Evolutionary conservation across 2,113 vertebrate species (phyloP).

Genomic region (Zosterops pallidus): DNA sequence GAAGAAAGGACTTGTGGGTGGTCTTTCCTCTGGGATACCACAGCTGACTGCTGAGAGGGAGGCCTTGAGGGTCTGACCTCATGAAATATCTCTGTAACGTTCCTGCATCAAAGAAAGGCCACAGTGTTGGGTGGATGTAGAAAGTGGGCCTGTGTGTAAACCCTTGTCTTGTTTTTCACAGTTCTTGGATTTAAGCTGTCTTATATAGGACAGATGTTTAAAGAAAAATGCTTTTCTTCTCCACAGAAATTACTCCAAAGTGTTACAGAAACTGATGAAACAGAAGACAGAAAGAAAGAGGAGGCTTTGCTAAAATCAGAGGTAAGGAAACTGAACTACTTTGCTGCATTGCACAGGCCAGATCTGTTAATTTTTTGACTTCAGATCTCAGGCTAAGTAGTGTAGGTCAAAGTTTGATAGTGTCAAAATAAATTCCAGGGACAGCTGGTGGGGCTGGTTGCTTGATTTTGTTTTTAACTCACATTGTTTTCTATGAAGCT

Average conservation of each 20-base stretch:
- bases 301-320: constrained; percentile 57
- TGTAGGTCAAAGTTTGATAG: not conserved
- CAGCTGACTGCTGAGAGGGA: not conserved
- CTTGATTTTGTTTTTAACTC: not conserved
- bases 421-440: not conserved
- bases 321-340: constrained; percentile 50
- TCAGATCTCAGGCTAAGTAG: not conserved
- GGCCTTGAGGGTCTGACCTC: not conserved
- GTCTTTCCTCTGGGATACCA: not conserved
- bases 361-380: not conserved
- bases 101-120: not conserved
- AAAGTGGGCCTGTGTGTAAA: not conserved
- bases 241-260: constrained; percentile 60
- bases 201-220: not conserved
- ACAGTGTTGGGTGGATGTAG: not conserved
- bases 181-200: not conserved
- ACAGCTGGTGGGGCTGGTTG: not conserved
- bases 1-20: not conserved
- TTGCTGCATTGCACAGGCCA: fast-evolving
- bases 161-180: not conserved
- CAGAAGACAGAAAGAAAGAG: constrained; percentile 1
- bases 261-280: constrained; percentile 33
- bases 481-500: not conserved
- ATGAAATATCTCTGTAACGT: not conserved
- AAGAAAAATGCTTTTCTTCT: not conserved